Conservation (phyloP, 2,888 invertebrate species). For the Acanthosoma haemorrhoidale region DNA sequence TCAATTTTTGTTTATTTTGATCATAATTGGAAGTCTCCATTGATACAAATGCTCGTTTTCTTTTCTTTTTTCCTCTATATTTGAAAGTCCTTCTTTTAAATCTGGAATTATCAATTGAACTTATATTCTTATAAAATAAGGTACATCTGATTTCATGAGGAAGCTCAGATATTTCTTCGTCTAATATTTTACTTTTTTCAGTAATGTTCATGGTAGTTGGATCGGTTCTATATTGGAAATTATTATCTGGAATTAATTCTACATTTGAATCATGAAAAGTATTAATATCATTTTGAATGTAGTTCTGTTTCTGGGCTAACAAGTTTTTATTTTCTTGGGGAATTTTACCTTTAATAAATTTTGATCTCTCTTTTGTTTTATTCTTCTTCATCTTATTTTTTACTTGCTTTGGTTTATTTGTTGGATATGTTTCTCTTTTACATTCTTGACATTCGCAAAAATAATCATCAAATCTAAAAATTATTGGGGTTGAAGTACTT, state of each 20-base stretch:
- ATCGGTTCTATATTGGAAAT: too few relatives aligned
- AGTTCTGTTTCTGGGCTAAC: neutral
- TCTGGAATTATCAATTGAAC: neutral
- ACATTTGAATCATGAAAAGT: too few relatives aligned
- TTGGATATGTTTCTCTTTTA: neutral
- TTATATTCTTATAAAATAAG: neutral
- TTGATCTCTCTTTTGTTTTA: neutral
- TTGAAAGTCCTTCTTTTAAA: neutral
- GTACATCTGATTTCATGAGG: neutral
- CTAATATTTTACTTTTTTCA: neutral
- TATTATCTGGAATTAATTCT: too few relatives aligned
- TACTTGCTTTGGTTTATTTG: neutral
- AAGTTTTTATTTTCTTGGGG: neutral
- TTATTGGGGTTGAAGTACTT: neutral
- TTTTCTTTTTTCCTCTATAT: neutral
- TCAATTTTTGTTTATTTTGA: neutral
- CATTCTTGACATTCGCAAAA: neutral
- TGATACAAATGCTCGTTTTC: neutral
- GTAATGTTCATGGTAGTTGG: too few relatives aligned
- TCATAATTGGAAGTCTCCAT: neutral
- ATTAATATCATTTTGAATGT: too few relatives aligned
- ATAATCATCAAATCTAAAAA: constrained; percentile 10
- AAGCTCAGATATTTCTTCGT: neutral
- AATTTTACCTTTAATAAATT: neutral
- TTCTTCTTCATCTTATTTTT: neutral